A percentile compares a stretch with the other conserved stretches of the same genome.
phyloP scores from a whole-genome alignment of 2,113 vertebrate genomes.

The Isurus oxyrinchus region DNA sequence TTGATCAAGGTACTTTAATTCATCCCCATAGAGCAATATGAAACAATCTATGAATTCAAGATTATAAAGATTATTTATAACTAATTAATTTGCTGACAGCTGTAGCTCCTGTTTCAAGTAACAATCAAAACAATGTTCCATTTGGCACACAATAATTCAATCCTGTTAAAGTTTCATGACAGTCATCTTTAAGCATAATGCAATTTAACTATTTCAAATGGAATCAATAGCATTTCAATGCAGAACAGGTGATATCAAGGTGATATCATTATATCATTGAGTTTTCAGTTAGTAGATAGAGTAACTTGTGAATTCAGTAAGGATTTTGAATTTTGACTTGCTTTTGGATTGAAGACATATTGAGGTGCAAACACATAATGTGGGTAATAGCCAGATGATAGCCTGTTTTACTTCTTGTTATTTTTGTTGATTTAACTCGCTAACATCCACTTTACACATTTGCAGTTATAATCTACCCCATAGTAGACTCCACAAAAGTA shows the following conservation, averaged over 20 bases:
- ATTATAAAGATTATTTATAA: not conserved
- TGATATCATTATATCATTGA: not conserved
- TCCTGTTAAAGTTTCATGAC: not conserved
- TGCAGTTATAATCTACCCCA: not conserved
- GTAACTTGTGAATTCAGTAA: not conserved
- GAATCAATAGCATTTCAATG: not conserved
- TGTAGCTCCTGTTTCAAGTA: not conserved
- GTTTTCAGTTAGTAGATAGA: not conserved
- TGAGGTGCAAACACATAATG: not conserved
- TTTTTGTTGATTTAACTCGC: not conserved
- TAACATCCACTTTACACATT: not conserved
- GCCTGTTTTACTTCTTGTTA: not conserved
- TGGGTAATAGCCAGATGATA: not conserved
- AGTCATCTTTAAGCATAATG: not conserved
- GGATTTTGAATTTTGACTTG: not conserved
- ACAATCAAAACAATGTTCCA: not conserved
- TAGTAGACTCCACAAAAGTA: not conserved
- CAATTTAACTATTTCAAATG: not conserved
- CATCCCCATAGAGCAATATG: conserved; percentile 40
- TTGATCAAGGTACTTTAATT: conserved; percentile 47
- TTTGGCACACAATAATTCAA: not conserved
- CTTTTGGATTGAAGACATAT: not conserved
- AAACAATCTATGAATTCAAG: no score
- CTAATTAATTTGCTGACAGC: not conserved
- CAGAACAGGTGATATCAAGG: not conserved